Conservation (phyloP, 1,140 invertebrate genomes). For the Drosophila kepulauana region DNA sequence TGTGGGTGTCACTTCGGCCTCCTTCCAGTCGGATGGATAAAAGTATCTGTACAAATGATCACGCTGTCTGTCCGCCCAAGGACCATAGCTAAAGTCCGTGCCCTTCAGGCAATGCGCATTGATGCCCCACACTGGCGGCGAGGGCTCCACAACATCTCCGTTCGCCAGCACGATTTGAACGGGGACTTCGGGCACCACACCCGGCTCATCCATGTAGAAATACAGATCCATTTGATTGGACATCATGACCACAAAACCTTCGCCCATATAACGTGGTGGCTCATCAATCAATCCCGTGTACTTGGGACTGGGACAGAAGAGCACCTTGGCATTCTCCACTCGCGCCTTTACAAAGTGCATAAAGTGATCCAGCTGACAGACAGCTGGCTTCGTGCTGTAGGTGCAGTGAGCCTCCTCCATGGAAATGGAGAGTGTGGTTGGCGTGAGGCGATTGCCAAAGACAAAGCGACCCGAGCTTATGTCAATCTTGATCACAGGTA, state of each 20-base stretch:
- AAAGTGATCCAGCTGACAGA: slow-evolving; percentile 96
- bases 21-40: slow-evolving; percentile 95
- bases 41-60: slow-evolving; percentile 98
- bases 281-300: slow-evolving; percentile 97
- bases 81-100: slow-evolving; percentile 98
- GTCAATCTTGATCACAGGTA: slow-evolving; percentile 98
- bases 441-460: slow-evolving; percentile 98
- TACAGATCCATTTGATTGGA: slow-evolving; percentile 97
- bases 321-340: slow-evolving; percentile 97
- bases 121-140: slow-evolving; percentile 96
- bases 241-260: slow-evolving; percentile 98
- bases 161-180: slow-evolving; percentile 96
- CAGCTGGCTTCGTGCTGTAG: slow-evolving; percentile 97
- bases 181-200: slow-evolving; percentile 94
- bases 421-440: slow-evolving; percentile 96
- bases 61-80: slow-evolving; percentile 98
- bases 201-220: slow-evolving; percentile 98
- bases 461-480: slow-evolving; percentile 96
- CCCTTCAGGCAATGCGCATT: slow-evolving; percentile 98
- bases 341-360: slow-evolving; percentile 98
- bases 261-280: slow-evolving; percentile 96
- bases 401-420: slow-evolving; percentile 98
- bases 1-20: slow-evolving; percentile 90
- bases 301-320: slow-evolving; percentile 96
- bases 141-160: slow-evolving; percentile 96